Percentiles rank a stretch among this genome's conserved stretches.
Conservation (phyloP, 2,888 invertebrate genomes). For the Ophion ellenae region DNA sequence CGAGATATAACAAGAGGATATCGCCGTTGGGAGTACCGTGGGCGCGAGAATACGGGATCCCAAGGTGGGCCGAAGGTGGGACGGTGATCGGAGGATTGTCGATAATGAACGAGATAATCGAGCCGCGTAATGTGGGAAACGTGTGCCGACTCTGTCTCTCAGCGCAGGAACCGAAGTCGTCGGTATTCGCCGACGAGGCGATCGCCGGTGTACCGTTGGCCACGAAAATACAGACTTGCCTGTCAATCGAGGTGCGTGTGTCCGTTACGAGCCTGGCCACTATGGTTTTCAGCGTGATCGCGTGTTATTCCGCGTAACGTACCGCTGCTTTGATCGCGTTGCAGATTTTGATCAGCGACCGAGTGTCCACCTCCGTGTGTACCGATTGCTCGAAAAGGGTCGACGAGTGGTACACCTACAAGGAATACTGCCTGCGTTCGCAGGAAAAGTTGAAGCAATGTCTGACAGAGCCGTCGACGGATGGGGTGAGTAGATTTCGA, state of each 20-base stretch:
- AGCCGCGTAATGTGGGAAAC: constrained; percentile 80
- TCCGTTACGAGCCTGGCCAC: neutral
- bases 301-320: neutral
- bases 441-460: constrained; percentile 88
- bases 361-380: constrained; percentile 88
- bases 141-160: constrained; percentile 88
- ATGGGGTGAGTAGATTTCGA: constrained; percentile 42
- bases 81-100: neutral
- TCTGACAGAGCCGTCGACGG: constrained; percentile 77
- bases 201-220: constrained; percentile 84
- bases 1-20: neutral
- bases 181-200: constrained; percentile 86
- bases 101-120: constrained; percentile 76
- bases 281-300: neutral
- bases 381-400: constrained; percentile 87
- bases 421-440: constrained; percentile 87
- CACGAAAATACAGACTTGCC: constrained; percentile 87
- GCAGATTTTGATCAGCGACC: constrained; percentile 88
- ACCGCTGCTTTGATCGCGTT: neutral
- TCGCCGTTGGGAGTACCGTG: neutral
- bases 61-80: neutral
- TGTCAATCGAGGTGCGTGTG: constrained; percentile 87
- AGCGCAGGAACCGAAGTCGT: constrained; percentile 86
- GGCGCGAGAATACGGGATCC: neutral
- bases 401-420: constrained; percentile 88